phyloP scores from a whole-genome alignment of 2,888 invertebrate species.

The Alentia gelatinosa region DNA sequence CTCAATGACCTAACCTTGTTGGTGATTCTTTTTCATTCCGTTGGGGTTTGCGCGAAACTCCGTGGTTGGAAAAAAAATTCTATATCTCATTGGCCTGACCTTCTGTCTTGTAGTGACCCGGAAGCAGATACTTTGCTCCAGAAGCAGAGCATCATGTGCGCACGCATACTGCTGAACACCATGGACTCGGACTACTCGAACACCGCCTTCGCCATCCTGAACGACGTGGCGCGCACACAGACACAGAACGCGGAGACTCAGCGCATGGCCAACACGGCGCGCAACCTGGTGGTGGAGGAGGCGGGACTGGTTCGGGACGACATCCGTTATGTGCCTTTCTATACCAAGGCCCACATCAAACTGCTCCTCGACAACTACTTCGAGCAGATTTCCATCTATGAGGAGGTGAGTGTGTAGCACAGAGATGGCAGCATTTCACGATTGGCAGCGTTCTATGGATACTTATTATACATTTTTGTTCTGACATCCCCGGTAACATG shows the following conservation, averaged over 20 bases:
- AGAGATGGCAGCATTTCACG: too few relatives aligned
- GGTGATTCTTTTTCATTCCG: too few relatives aligned
- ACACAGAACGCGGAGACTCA: background rate
- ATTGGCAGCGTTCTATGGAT: background rate
- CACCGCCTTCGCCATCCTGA: conserved; percentile 6
- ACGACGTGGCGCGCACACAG: background rate
- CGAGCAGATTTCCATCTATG: conserved; percentile 6
- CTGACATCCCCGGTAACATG: too few relatives aligned
- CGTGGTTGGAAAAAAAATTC: too few relatives aligned
- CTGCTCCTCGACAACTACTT: conserved; percentile 24
- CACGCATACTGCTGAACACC: conserved; percentile 33
- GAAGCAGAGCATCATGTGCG: conserved; percentile 50
- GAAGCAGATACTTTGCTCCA: conserved; percentile 9
- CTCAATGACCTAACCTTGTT: too few relatives aligned
- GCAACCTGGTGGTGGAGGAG: background rate
- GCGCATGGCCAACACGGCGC: background rate
- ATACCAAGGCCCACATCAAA: conserved; percentile 17
- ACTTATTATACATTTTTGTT: too few relatives aligned
- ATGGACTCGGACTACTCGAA: background rate
- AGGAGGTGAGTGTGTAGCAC: background rate
- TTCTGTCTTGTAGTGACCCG: background rate
- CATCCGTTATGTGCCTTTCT: conserved; percentile 20
- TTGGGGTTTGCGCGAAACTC: too few relatives aligned
- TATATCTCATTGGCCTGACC: too few relatives aligned
- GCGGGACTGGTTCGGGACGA: background rate